phyloP scores from a whole-genome alignment of 2,113 vertebrate genomes.

The Cyprinodon variegatus region DNA sequence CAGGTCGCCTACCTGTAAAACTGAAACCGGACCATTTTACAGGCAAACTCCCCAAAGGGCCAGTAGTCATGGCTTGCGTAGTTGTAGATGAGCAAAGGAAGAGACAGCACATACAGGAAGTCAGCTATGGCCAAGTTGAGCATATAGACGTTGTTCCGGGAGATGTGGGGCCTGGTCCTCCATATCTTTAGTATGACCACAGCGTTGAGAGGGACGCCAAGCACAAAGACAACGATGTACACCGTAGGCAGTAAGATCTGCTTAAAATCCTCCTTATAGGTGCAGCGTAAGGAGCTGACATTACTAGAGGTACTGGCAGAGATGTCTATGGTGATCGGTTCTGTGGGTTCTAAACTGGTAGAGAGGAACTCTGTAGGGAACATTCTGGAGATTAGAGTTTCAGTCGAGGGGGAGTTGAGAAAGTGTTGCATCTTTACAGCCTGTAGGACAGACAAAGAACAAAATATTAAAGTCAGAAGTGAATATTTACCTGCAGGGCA shows the following conservation, averaged over 20 bases:
- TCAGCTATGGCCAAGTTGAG: constrained; percentile 91
- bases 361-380: constrained; percentile 30
- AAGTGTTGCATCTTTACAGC: constrained; percentile 65
- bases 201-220: constrained; percentile 87
- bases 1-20: constrained; percentile 84
- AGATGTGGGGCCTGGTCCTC: constrained; percentile 79
- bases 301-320: constrained; percentile 14
- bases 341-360: constrained; percentile 9
- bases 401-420: constrained; percentile 20
- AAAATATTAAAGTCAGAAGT: background rate
- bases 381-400: constrained; percentile 17
- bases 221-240: constrained; percentile 86
- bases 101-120: constrained; percentile 92
- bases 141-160: constrained; percentile 89
- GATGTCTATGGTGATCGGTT: background rate
- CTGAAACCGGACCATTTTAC: constrained; percentile 91
- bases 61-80: constrained; percentile 92
- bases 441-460: constrained; percentile 45
- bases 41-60: constrained; percentile 93
- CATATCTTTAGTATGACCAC: constrained; percentile 90
- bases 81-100: constrained; percentile 96
- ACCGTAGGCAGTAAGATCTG: constrained; percentile 87
- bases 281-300: constrained; percentile 77
- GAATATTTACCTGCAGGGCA: background rate
- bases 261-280: constrained; percentile 93